A percentile compares a stretch with the other conserved stretches of the same genome.
Evolutionary conservation across 2,797 vertebrate genomes (phyloP).

Genomic region (Microctenopoma steveboyesi): DNA sequence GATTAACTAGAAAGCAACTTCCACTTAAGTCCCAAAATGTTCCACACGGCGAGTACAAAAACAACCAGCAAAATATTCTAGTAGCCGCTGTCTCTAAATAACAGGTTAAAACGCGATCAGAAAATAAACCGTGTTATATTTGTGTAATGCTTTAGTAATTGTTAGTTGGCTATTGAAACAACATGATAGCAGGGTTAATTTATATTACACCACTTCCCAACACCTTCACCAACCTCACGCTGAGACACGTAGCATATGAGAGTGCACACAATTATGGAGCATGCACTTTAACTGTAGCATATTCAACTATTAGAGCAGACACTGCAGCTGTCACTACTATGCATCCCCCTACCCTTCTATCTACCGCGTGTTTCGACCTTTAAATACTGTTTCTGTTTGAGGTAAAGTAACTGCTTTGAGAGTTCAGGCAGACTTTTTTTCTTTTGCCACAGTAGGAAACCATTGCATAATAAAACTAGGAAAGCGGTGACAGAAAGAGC

Average conservation of each 20-base stretch:
- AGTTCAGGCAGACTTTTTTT: constrained; percentile 40
- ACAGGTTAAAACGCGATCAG: constrained; percentile 54
- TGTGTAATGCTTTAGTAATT: constrained; percentile 75
- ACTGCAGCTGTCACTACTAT: constrained; percentile 36
- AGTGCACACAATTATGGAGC: constrained; percentile 61
- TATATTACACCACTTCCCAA: constrained; percentile 69
- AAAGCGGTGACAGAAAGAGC: constrained; percentile 54
- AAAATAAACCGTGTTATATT: constrained; percentile 69
- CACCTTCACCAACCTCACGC: constrained; percentile 49
- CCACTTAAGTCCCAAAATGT: constrained; percentile 57
- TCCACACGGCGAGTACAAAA: constrained; percentile 68
- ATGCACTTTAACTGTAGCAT: constrained; percentile 64
- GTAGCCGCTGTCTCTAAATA: constrained; percentile 70
- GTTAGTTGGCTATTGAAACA: constrained; percentile 78
- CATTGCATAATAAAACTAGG: constrained; percentile 56
- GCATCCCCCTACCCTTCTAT: constrained; percentile 30
- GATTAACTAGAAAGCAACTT: constrained; percentile 60
- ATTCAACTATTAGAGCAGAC: constrained; percentile 49
- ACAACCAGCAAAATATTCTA: constrained; percentile 62
- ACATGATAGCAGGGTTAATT: constrained; percentile 72
- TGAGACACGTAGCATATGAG: constrained; percentile 54
- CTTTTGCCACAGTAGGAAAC: constrained; percentile 55
- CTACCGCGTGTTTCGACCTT: constrained; percentile 46
- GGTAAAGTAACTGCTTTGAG: constrained; percentile 61
- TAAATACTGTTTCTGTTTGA: constrained; percentile 71